Percentiles rank a stretch among this genome's conserved stretches.
These are phyloP conservation scores for Rhodeus uyekii DNA, from an alignment of 2,797 vertebrate species.

Conservation along the genomic window DNA sequence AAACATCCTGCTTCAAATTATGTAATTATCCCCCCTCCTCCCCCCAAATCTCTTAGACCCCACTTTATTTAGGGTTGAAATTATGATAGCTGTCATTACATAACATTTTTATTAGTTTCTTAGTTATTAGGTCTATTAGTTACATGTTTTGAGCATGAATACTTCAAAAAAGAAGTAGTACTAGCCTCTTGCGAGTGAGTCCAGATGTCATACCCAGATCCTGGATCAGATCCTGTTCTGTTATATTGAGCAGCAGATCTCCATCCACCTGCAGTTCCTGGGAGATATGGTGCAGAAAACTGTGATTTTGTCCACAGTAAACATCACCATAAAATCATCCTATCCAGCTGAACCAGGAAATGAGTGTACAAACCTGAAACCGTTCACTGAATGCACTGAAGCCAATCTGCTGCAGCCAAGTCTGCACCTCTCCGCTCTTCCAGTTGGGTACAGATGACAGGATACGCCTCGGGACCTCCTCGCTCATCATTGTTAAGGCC, in stretches of 20 bases:
- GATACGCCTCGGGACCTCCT: conserved; percentile 89
- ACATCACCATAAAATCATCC: not conserved
- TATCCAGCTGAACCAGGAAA: not conserved
- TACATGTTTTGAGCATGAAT: no score
- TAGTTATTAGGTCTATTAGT: no score
- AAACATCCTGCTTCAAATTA: no score
- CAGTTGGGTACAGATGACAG: conserved; percentile 91
- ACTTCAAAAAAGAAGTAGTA: not conserved
- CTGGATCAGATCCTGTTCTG: conserved; percentile 82
- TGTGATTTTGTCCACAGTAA: not conserved
- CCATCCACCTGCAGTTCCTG: conserved; percentile 95
- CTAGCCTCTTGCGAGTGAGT: conserved; percentile 88
- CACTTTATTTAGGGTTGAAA: no score
- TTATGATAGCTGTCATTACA: no score
- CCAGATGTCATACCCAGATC: conserved; percentile 87
- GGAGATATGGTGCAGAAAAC: conserved; percentile 11
- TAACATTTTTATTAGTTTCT: no score
- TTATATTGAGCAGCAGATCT: conserved; percentile 90
- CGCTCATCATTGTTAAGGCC: conserved; percentile 85
- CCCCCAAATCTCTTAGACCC: no score
- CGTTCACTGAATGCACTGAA: conserved; percentile 83
- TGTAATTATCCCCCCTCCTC: no score
- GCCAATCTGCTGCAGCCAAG: conserved; percentile 94
- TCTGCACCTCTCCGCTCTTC: conserved; percentile 92
- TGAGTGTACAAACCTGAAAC: conserved; percentile 82